A percentile compares a stretch with the other conserved stretches of the same genome.
These are phyloP conservation scores for Drosophila histrio DNA, from an alignment of 2,888 invertebrate species.

Conservation along the genomic window DNA sequence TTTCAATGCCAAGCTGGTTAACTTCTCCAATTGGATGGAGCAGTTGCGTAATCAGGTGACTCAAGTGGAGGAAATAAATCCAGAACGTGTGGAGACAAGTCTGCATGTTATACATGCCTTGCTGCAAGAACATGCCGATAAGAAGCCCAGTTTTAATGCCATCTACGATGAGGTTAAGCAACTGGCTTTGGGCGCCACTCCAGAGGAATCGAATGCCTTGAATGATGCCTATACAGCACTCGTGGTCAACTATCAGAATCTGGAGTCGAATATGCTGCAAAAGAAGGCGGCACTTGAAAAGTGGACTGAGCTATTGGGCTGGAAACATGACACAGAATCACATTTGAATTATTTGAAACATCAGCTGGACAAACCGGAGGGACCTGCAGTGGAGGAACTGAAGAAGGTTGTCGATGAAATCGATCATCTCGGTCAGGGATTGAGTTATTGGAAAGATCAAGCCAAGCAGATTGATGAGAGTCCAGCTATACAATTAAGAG, in stretches of 20 bases:
- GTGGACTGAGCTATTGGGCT: slow-evolving; percentile 92
- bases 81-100: slow-evolving; percentile 91
- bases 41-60: slow-evolving; percentile 89
- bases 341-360: slow-evolving; percentile 92
- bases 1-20: slow-evolving; percentile 90
- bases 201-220: slow-evolving; percentile 89
- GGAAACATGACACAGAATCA: slow-evolving; percentile 91
- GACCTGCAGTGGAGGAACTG: slow-evolving; percentile 89
- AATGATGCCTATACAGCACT: slow-evolving; percentile 91
- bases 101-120: slow-evolving; percentile 92
- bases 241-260: slow-evolving; percentile 90
- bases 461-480: slow-evolving; percentile 89
- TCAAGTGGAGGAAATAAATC: slow-evolving; percentile 91
- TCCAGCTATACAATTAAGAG: slow-evolving; percentile 88
- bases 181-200: slow-evolving; percentile 88
- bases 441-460: slow-evolving; percentile 89
- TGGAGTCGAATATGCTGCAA: slow-evolving; percentile 90
- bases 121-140: slow-evolving; percentile 93
- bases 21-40: slow-evolving; percentile 92
- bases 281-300: slow-evolving; percentile 91
- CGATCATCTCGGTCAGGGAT: slow-evolving; percentile 87
- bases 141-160: slow-evolving; percentile 90
- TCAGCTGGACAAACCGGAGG: slow-evolving; percentile 89
- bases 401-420: slow-evolving; percentile 89
- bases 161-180: slow-evolving; percentile 94